Conservation (phyloP, 1,140 invertebrate genomes). For the Eriosoma lanigerum region DNA sequence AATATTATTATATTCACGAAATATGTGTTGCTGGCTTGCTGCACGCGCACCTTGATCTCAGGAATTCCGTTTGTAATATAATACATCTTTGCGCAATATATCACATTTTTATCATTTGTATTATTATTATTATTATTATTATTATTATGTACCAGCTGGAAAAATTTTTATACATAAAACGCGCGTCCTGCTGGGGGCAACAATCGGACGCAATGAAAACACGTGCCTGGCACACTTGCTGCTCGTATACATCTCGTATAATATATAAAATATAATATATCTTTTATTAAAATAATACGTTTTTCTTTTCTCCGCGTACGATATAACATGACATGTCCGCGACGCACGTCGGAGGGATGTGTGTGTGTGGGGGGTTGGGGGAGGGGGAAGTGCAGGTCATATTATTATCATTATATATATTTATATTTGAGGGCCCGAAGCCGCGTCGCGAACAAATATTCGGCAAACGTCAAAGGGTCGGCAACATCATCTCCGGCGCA, state of each 20-base stretch:
- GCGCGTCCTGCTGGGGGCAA: slow-evolving; percentile 32
- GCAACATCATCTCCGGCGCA: background rate
- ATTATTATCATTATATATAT: no score
- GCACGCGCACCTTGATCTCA: slow-evolving; percentile 35
- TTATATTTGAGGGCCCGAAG: background rate
- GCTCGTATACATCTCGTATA: background rate
- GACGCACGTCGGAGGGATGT: background rate
- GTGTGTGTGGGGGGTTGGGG: slow-evolving; percentile 1
- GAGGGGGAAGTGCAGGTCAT: background rate
- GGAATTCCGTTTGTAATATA: slow-evolving; percentile 37
- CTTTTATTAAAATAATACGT: slow-evolving; percentile 47
- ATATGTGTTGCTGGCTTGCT: no score
- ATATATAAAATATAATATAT: background rate
- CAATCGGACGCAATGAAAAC: slow-evolving; percentile 30
- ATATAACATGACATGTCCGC: no score
- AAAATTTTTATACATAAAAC: background rate
- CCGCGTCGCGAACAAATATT: slow-evolving; percentile 32
- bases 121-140: slow-evolving; percentile 13
- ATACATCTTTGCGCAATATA: slow-evolving; percentile 11
- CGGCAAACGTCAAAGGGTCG: slow-evolving; percentile 26
- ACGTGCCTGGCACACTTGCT: slow-evolving; percentile 49
- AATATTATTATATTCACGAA: no score
- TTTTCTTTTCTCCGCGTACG: no score
- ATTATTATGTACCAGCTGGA: background rate
- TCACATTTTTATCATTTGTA: slow-evolving; percentile 4